Conservation (phyloP, 2,888 invertebrate genomes). For the Oxyteleia sp. region DNA sequence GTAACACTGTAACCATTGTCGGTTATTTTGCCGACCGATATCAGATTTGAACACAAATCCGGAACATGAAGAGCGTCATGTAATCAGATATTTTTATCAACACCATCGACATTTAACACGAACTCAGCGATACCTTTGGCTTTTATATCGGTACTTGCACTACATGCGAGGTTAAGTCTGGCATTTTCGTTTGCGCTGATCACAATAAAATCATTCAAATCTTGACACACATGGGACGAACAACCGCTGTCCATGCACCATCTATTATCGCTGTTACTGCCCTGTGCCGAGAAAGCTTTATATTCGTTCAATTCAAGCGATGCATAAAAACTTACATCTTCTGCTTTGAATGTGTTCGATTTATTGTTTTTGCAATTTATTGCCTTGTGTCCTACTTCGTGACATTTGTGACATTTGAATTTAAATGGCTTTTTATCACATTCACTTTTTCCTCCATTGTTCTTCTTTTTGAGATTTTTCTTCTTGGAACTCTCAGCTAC, state of each 20-base stretch:
- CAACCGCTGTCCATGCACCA: too few species aligned
- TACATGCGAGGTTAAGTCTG: slow-evolving; percentile 56
- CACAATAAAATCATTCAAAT: slow-evolving; percentile 29
- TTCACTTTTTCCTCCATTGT: background rate
- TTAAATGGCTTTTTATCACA: slow-evolving; percentile 20
- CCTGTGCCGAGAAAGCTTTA: too few species aligned
- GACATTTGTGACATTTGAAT: slow-evolving; percentile 26
- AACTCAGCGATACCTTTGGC: slow-evolving; percentile 33
- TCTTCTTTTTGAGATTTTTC: too few species aligned
- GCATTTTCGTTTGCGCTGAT: slow-evolving; percentile 16
- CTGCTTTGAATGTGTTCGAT: slow-evolving; percentile 13
- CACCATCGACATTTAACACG: background rate
- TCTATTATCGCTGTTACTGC: too few species aligned
- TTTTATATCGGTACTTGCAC: slow-evolving; percentile 38
- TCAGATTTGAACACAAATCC: slow-evolving; percentile 64
- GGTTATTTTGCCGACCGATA: slow-evolving; percentile 66
- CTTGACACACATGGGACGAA: slow-evolving; percentile 61
- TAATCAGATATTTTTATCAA: slow-evolving; percentile 7
- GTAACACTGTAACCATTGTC: slow-evolving; percentile 36
- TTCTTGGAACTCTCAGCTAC: too few species aligned
- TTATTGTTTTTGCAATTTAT: slow-evolving; percentile 4
- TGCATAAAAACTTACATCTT: slow-evolving; percentile 35
- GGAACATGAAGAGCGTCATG: slow-evolving; percentile 57
- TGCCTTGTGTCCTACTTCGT: slow-evolving; percentile 25
- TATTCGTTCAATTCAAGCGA: slow-evolving; percentile 4